Base-by-base conservation (phyloP, 2,888 invertebrate genomes). In the Drosophila demipolita region DNA sequence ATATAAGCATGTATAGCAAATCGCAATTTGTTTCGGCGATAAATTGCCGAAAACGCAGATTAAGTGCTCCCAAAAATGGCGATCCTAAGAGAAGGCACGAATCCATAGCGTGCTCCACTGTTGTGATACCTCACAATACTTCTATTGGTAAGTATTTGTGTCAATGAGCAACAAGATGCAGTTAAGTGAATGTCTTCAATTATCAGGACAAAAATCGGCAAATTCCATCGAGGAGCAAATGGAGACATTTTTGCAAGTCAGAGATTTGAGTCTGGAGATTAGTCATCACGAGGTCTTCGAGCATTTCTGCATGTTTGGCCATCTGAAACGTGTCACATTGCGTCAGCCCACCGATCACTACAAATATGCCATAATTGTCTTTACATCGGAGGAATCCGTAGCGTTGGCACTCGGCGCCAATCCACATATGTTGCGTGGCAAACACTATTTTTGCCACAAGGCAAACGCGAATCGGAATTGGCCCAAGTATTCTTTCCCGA, bases 341-440 rank as follows among this genome's bases (percentile, higher is more conserved):
- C 52, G 23, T 6, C 55, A 74, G 20, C 55, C 45, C 7, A 53
- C 20, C n/a, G 59, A 62, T 3, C 23, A 20, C 11, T 61, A 50
- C 29, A 75, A 66, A 9, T 66, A 40, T 11, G 75, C 75, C 1
- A 48, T 50, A n/a, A 48, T 75, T 33, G 2, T 45, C 15, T 75
- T 32, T 17, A 6, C 11, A 11, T 23, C 45, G 7, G 55, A 38
- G 2, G 11, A 1, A 1, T 40, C 75, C n/a, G 17, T 38, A 1
- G 11, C 55, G 1, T 9, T 35, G 50, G 75, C 62, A 1, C 6
- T 75, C 1, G 1, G 1, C 4, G 49, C 62, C 1, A 75, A 75
- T 70, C 75, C 75, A 3, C 75, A 75, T n/a, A 55, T 17, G 2
- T 29, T 75, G 15, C 35, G 38, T 1, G 54, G 11, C 33, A 65